Evolutionary conservation across 2,797 vertebrate species (phyloP).

Genomic region (Cottoperca gobio): DNA sequence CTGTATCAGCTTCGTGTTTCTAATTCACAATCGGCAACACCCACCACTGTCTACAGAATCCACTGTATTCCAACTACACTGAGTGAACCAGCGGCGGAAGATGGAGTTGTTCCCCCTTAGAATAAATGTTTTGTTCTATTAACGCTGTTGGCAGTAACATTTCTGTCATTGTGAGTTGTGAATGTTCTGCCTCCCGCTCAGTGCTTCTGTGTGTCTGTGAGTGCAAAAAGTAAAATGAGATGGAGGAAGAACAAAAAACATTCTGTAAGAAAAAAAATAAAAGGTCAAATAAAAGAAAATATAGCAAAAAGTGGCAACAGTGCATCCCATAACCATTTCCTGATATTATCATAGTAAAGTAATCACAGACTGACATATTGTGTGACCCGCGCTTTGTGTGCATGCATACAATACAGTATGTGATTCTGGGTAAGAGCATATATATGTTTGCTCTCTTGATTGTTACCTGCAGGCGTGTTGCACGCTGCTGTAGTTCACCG

Average conservation of each 20-base stretch:
- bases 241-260: background rate
- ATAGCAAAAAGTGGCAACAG: background rate
- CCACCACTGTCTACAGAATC: no score
- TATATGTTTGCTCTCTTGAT: conserved; percentile 4
- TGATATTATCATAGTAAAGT: background rate
- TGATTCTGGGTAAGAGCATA: conserved; percentile 4
- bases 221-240: conserved; percentile 14
- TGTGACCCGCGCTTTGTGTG: background rate
- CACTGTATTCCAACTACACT: background rate
- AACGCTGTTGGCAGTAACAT: conserved; percentile 19
- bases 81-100: background rate
- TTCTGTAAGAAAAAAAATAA: background rate
- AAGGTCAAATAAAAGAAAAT: background rate
- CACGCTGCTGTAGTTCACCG: conserved; percentile 9
- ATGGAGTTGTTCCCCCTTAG: conserved; percentile 3
- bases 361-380: background rate
- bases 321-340: background rate
- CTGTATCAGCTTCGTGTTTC: background rate
- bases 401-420: background rate
- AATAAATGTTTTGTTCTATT: conserved; percentile 15
- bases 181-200: conserved; percentile 21
- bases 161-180: background rate
- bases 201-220: background rate
- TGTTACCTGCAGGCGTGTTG: conserved; percentile 46
- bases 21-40: background rate